A percentile compares a stretch with the other conserved stretches of the same genome.
These are phyloP conservation scores for Lasioglossum albipes DNA, from an alignment of 1,140 invertebrate species.

Conservation along the genomic window DNA sequence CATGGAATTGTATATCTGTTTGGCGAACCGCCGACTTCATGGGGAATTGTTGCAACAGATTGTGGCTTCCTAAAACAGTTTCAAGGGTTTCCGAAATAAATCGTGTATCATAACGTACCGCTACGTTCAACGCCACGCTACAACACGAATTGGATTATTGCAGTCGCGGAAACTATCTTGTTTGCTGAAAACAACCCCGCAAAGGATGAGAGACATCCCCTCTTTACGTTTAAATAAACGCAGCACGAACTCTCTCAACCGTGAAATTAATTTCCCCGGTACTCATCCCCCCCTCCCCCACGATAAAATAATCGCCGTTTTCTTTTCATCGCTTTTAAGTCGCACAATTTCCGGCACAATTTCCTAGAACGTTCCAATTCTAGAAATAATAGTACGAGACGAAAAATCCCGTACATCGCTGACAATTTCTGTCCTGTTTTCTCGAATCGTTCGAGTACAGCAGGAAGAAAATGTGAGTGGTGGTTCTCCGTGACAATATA, in stretches of 20 bases:
- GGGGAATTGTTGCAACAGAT: conserved; percentile 38
- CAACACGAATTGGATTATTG: background rate
- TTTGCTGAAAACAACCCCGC: background rate
- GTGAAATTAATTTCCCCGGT: conserved; percentile 4
- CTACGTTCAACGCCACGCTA: background rate
- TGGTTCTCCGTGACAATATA: no score
- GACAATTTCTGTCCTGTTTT: no score
- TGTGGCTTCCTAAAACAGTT: conserved; percentile 26
- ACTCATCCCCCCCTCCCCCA: no score
- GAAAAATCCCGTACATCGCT: no score
- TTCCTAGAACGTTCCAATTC: no score
- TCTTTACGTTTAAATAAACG: conserved; percentile 23
- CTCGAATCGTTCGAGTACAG: no score
- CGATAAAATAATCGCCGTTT: no score
- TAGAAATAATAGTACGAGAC: no score
- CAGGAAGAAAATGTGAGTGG: no score
- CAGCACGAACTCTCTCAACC: background rate
- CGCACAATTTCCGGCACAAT: no score
- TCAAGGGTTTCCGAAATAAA: conserved; percentile 32
- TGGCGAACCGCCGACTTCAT: background rate
- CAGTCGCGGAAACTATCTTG: background rate
- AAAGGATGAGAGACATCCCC: no score
- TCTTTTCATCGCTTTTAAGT: no score
- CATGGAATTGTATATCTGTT: conserved; percentile 12
- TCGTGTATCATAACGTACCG: conserved; percentile 4